These are phyloP conservation scores for Hypomecis atomaria DNA, from an alignment of 2,888 invertebrate species.

Conservation along the genomic window DNA sequence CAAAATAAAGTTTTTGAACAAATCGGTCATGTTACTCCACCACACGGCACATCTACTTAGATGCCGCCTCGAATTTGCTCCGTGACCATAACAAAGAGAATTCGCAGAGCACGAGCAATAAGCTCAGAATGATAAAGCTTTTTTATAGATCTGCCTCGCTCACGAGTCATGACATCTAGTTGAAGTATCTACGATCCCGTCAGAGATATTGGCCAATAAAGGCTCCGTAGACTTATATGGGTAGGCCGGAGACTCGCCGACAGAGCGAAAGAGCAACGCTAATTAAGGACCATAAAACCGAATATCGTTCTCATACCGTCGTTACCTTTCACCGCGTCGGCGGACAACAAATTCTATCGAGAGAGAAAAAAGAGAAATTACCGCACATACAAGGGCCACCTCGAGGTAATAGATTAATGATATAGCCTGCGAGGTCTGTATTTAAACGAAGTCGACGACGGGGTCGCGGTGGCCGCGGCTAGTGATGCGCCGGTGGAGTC, in stretches of 20 bases:
- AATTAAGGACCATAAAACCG: slow-evolving; percentile 81
- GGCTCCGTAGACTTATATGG: slow-evolving; percentile 66
- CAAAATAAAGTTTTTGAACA: too few species aligned
- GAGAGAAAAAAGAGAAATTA: slow-evolving; percentile 67
- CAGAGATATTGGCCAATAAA: slow-evolving; percentile 71
- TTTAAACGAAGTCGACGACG: slow-evolving; percentile 65
- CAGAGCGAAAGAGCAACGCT: slow-evolving; percentile 75
- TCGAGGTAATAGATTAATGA: slow-evolving; percentile 82
- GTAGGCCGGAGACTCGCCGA: slow-evolving; percentile 61
- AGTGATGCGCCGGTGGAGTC: slow-evolving; percentile 9
- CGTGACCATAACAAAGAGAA: slow-evolving; percentile 8
- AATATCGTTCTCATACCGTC: slow-evolving; percentile 72
- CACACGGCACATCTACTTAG: too few species aligned
- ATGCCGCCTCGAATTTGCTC: background rate
- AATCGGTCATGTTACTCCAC: too few species aligned
- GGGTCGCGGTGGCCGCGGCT: slow-evolving; percentile 55
- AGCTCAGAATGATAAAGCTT: slow-evolving; percentile 49
- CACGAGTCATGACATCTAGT: slow-evolving; percentile 64
- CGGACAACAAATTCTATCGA: slow-evolving; percentile 65
- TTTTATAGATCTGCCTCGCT: slow-evolving; percentile 50
- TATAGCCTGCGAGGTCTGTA: slow-evolving; percentile 74
- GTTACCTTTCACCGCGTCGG: slow-evolving; percentile 73
- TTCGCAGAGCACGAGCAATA: slow-evolving; percentile 34
- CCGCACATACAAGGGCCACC: slow-evolving; percentile 67
- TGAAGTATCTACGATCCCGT: slow-evolving; percentile 66